Evolutionary conservation across 2,888 invertebrate species (phyloP).

Genomic region (Apodemia duryi): DNA sequence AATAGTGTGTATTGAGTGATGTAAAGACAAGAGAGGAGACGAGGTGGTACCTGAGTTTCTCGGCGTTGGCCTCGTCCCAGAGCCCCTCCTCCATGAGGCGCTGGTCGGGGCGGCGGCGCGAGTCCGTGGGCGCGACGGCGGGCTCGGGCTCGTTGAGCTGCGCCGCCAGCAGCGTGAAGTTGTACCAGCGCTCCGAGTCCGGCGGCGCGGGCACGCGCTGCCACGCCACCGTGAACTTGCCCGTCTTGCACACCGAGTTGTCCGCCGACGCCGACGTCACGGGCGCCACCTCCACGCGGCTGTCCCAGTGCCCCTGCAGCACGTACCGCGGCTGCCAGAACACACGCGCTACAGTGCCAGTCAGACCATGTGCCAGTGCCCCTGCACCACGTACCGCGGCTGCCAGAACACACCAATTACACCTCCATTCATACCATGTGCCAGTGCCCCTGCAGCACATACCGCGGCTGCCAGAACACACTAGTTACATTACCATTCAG

Average conservation of each 20-base stretch:
- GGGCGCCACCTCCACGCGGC: slow-evolving; percentile 95
- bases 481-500: too few relatives aligned
- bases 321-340: too few relatives aligned
- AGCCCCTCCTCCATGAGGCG: slow-evolving; percentile 96
- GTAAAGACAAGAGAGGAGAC: too few relatives aligned
- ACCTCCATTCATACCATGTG: too few relatives aligned
- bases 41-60: slow-evolving; percentile 78
- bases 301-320: slow-evolving; percentile 92
- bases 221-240: slow-evolving; percentile 92
- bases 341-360: too few relatives aligned
- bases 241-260: slow-evolving; percentile 96
- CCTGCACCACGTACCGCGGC: too few relatives aligned
- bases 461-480: too few relatives aligned
- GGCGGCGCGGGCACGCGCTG: slow-evolving; percentile 86
- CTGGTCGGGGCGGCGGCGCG: slow-evolving; percentile 95
- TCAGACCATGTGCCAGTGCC: too few relatives aligned
- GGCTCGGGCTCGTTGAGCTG: slow-evolving; percentile 97
- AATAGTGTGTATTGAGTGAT: too few relatives aligned
- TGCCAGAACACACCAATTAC: too few relatives aligned
- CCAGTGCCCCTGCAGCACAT: too few relatives aligned
- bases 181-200: slow-evolving; percentile 89
- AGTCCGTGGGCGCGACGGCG: slow-evolving; percentile 96
- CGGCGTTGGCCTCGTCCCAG: slow-evolving; percentile 94
- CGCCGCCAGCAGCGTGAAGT: slow-evolving; percentile 96
- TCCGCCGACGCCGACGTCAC: slow-evolving; percentile 86